Base-by-base conservation (phyloP, 1,140 invertebrate species). In the Pseudomyrmex sp. region DNA sequence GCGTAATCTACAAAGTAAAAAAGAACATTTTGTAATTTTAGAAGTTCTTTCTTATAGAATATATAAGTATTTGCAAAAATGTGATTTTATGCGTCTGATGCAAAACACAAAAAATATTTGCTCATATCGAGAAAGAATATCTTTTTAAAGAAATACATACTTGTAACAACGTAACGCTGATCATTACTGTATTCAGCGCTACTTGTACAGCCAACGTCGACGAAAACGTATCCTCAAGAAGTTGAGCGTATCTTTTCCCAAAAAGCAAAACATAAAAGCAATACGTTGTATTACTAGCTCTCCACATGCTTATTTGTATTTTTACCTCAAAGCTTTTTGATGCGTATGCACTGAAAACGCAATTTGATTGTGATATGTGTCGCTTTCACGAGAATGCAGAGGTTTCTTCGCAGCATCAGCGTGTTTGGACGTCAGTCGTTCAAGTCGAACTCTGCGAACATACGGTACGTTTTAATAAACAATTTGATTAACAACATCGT, bases 391-490 rank as follows among this genome's bases (percentile, higher is more conserved):
- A 56, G 56, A 35, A 54, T n/a, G 50, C 44, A 68, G 44, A 44
- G 10, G 0, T 15, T 23, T 7, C 4, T 35, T 82, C 12, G 12
- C 12, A 7, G n/a, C 0, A 2, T 80, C 13, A 3, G 61, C 46
- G n/a, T 20, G n/a, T 23, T 82, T 50, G 48, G 5, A n/a, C 18
- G n/a, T 50, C 7, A 82, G 54, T 23, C 12, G 56, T 63, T 82
- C 59, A 7, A 82, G 48, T 13, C 80, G 80, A 76, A 63, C 75
- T 76, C 72, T 83, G 61, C 18, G 26, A 75, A 23, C 20, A 12
- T 46, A 18, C 18, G 2, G 23, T 44, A 54, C 9, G 10, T 2
- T 20, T 56, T 9, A 12, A 46, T 56, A 12, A 46, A 23, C 3
- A 44, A 46, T 8, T 46, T 73, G 15, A 15, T 10, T 12, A 48